Base-by-base conservation (phyloP, 1,140 invertebrate genomes). In the Drosophila navojoa region DNA sequence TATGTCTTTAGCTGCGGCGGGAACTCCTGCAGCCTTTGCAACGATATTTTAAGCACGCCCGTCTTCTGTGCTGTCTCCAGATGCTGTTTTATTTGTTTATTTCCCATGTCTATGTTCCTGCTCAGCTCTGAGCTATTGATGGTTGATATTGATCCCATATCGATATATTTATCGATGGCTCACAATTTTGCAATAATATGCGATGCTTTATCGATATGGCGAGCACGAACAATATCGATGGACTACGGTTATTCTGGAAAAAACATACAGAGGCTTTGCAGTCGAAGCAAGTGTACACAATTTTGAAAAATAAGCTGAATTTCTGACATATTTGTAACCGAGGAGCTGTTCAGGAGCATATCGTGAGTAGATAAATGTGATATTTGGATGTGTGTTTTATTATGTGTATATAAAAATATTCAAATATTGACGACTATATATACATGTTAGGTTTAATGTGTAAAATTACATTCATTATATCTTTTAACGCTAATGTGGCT, bases 31-130 rank as follows among this genome's bases (percentile, higher is more conserved):
- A 99, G 93, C 82, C 96, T 97, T 53, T 94, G 93, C 76, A 96
- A 94, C 1, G 96, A 96, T 49, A 99, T 92, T 90, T 97, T 97
- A 64, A 98, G 93, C n/a, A 97, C 96, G 4, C 98, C 98, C 27
- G 98, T 99, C 93, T 98, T 99, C 70, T 97, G 95, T 2, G 98
- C 97, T 32, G 96, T 98, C 90, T 98, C 97, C 86, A 98, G 95
- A 91, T 98, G 98, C 84, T 97, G 96, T 92, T 98, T 98, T 44
- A 98, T 92, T 40, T 95, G 95, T 53, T 96, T 95, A 93, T 98
- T 98, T 53, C 97, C 97, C 97, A 98, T 98, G 42, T 52, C 52
- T 0, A 35, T 53, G 22, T 42, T 60, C 4, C 27, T 69, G 58
- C 25, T 29, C n/a, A 49, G 35, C 35, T 55, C 57, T 13, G 25